Evolutionary conservation across 64 coral and sea anemone species (phyloP).

Genomic region (Astreopora myriophthalma): DNA sequence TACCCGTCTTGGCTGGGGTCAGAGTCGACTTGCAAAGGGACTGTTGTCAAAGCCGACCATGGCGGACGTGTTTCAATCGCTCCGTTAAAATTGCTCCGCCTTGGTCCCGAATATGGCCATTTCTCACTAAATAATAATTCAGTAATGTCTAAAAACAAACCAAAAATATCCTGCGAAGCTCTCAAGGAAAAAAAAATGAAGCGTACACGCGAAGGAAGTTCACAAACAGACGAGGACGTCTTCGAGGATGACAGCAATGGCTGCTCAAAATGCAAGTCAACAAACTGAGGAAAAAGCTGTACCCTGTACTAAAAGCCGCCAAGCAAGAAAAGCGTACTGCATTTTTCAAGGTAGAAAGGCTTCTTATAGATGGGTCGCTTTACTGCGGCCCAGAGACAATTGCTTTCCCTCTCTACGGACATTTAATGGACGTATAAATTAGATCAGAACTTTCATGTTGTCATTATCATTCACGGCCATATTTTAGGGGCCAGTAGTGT

Average conservation of each 20-base stretch:
- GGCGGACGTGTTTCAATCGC: not conserved
- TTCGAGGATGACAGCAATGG: not conserved
- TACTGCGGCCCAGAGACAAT: not conserved
- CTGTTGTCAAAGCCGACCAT: no score
- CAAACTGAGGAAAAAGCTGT: not conserved
- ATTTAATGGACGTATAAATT: not conserved
- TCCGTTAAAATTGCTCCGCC: not conserved
- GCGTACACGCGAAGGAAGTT: constrained; percentile 14
- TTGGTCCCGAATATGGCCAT: not conserved
- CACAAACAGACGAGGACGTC: not conserved
- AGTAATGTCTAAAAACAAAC: not conserved
- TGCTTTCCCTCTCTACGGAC: not conserved
- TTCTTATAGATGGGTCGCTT: not conserved
- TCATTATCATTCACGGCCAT: no score
- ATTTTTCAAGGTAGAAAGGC: constrained; percentile 9
- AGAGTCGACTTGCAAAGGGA: no score
- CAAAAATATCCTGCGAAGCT: not conserved
- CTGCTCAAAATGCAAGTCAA: not conserved
- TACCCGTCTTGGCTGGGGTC: no score
- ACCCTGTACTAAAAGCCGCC: not conserved
- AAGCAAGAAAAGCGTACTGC: constrained; percentile 1
- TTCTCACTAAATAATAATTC: not conserved
- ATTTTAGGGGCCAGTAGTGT: not conserved
- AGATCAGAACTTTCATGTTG: no score
- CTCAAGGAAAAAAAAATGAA: not conserved